These are phyloP conservation scores for Charanyca ferruginea DNA, from an alignment of 2,888 invertebrate genomes.

Conservation along the genomic window DNA sequence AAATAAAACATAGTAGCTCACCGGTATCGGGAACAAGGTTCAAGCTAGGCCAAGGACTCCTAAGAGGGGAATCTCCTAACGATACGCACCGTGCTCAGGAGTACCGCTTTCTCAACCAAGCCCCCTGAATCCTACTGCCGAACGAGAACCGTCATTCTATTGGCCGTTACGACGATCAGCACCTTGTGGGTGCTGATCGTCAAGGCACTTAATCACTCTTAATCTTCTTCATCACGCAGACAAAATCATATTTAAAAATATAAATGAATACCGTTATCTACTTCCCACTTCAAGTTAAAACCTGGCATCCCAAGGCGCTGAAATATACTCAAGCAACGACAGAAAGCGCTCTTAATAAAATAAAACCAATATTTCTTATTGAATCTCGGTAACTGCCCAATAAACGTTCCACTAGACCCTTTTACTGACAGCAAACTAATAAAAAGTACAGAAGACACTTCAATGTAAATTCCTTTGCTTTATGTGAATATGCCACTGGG, in stretches of 20 bases:
- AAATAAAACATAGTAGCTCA: no score
- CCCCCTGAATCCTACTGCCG: no score
- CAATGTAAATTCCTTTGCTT: constrained; percentile 72
- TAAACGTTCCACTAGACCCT: constrained; percentile 73
- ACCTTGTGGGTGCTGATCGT: no score
- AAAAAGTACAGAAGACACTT: constrained; percentile 70
- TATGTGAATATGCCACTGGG: constrained; percentile 63
- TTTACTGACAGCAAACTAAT: constrained; percentile 75
- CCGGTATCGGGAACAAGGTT: no score
- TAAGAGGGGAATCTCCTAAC: no score
- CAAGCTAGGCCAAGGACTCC: no score
- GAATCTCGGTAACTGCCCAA: constrained; percentile 81
- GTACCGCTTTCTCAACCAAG: no score
- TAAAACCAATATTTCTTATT: constrained; percentile 79
- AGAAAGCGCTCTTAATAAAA: constrained; percentile 57
- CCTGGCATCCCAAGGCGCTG: constrained; percentile 3
- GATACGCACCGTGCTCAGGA: no score
- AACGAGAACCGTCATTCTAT: no score
- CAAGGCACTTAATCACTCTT: no score
- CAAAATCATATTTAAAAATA: constrained; percentile 2
- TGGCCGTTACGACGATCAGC: no score
- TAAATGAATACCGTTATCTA: constrained; percentile 4
- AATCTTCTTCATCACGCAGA: background rate
- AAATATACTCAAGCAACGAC: constrained; percentile 22
- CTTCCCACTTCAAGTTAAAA: background rate